Base-by-base conservation (phyloP, 2,888 invertebrate genomes). In the Eupithecia subumbrata region DNA sequence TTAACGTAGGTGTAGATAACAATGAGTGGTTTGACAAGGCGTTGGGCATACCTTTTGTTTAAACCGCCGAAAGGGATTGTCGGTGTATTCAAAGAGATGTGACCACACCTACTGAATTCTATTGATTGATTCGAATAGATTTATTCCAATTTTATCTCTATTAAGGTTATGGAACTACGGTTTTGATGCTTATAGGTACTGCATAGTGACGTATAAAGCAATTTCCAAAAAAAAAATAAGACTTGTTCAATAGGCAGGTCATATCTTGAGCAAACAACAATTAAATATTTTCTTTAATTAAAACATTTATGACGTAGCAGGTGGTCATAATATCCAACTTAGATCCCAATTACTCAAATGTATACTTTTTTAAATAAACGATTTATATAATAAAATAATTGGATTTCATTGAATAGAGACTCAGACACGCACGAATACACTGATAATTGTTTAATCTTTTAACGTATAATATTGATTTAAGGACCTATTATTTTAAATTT, bases 81-180 rank as follows among this genome's bases (percentile, higher is more conserved):
- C 89, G 89, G 89, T 79, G 75, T 86, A 85, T 87, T 90, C 88
- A 90, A 90, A 91, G 85, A 78, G 83, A 86, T 86, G 84, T 85
- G 88, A 86, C 90, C 88, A 89, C 76, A 74, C 73, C 71, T 76
- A 60, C 68, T 16, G n/a, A 74, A 14, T 8, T 68, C 30, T 67
- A 67, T 67, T 68, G 22, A 63, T 68, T 75, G 60, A 71, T 76
- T 71, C 40, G 18, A 63, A 60, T 37, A 45, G 63, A 60, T 71
- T 70, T n/a, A 45, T 66, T 72, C 56, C 12, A 71, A 60, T 34
- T 22, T 45, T 48, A 64, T 71, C 25, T 56, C 7, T 2, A 18
- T 30, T 18, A 34, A 18, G 0, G 1, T 8, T 64, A 34, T 64
- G 8, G 16, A 64, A 64, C 60, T 60, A 4, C 11, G 4, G 5